Percentiles rank a stretch among this genome's conserved stretches.
phyloP scores from a whole-genome alignment of 2,113 vertebrate genomes.

The Gambusia affinis region DNA sequence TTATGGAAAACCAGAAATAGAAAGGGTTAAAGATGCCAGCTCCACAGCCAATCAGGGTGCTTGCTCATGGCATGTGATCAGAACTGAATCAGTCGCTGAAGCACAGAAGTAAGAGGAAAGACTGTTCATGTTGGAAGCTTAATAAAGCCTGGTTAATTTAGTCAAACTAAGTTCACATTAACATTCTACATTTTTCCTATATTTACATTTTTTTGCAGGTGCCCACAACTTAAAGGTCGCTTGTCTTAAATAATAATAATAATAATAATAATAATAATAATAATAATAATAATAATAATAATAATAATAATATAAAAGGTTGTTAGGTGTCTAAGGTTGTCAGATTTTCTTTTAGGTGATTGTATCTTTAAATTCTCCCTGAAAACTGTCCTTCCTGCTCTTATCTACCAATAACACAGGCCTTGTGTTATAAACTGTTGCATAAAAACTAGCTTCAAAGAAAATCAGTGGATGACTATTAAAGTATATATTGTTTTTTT shows the following conservation, averaged over 20 bases:
- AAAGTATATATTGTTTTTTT: background rate
- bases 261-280: background rate
- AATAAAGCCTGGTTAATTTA: background rate
- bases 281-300: background rate
- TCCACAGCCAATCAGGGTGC: background rate
- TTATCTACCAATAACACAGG: background rate
- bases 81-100: background rate
- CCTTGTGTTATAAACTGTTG: background rate
- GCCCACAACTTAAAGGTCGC: too few relatives aligned
- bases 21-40: background rate
- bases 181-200: background rate
- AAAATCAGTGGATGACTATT: too few relatives aligned
- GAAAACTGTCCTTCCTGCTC: background rate
- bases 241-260: background rate
- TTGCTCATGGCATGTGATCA: background rate
- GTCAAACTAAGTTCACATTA: background rate
- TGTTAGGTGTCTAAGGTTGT: background rate
- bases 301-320: background rate
- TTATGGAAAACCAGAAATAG: background rate
- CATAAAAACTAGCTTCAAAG: too few relatives aligned
- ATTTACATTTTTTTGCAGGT: background rate
- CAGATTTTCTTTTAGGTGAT: background rate
- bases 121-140: background rate
- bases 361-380: background rate
- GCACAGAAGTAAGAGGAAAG: background rate